These are phyloP conservation scores for Pogonognathellus flavescens DNA, from an alignment of 1,140 invertebrate genomes.

Conservation along the genomic window DNA sequence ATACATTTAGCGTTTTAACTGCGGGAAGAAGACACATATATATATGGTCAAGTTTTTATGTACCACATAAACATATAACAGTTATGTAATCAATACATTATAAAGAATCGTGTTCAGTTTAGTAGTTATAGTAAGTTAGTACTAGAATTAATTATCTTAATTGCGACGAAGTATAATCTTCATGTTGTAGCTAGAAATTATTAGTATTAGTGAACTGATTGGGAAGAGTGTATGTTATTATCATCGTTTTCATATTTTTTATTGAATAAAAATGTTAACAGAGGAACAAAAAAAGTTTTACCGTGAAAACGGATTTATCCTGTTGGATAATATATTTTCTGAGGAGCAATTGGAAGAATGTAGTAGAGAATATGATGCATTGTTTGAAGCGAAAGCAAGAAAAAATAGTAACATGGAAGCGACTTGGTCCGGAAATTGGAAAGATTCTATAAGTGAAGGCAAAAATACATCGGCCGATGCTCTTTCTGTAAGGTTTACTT, in stretches of 20 bases:
- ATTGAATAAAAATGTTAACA: slow-evolving; percentile 68
- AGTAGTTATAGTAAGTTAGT: too few relatives aligned
- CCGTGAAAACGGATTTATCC: slow-evolving; percentile 73
- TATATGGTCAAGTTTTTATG: too few relatives aligned
- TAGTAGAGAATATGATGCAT: slow-evolving; percentile 70
- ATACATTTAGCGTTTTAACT: too few relatives aligned
- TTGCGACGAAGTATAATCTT: too few relatives aligned
- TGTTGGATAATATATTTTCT: slow-evolving; percentile 71
- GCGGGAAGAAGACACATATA: too few relatives aligned
- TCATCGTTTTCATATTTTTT: background rate
- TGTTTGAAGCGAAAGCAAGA: slow-evolving; percentile 72
- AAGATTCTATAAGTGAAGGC: slow-evolving; percentile 2
- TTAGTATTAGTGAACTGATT: too few relatives aligned
- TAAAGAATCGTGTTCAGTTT: too few relatives aligned
- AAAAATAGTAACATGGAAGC: slow-evolving; percentile 70
- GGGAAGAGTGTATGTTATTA: too few relatives aligned
- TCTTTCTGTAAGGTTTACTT: background rate
- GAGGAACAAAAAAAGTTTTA: slow-evolving; percentile 72
- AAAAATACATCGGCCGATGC: background rate
- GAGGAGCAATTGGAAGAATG: slow-evolving; percentile 72
- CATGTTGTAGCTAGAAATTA: too few relatives aligned
- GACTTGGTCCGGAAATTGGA: slow-evolving; percentile 72
- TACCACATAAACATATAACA: too few relatives aligned
- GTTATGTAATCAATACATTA: too few relatives aligned
- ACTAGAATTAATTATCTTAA: too few relatives aligned